Evolutionary conservation across 2,888 invertebrate genomes (phyloP), one percentile per base, ranked within the genome.

Genomic region (Oxystoma pomonae): DNA sequence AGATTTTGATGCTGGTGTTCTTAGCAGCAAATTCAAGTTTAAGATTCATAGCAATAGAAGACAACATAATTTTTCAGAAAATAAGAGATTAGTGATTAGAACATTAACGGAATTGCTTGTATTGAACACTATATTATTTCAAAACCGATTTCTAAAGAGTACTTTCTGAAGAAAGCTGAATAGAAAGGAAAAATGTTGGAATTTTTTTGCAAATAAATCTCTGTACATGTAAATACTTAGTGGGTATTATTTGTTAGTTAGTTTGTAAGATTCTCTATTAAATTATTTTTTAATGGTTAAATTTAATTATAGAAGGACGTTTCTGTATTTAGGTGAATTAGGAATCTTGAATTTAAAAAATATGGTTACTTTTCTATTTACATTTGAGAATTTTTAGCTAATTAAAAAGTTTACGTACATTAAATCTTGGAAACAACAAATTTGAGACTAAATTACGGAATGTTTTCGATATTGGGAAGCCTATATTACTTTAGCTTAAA

Each of bases 51-150:
- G 69, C 70, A n/a, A 69, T 79, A 16, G 76, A 75, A 63, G 75
- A 76, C 62, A 79, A n/a, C n/a, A n/a, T n/a, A n/a, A n/a, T n/a
- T n/a, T n/a, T n/a, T n/a, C n/a, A n/a, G n/a, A n/a, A n/a, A n/a
- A n/a, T n/a, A n/a, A n/a, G n/a, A n/a, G n/a, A n/a, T n/a, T n/a
- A n/a, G n/a, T n/a, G n/a, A 76, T 20, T 75, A 74, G 56, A 79
- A 79, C 66, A 71, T 79, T 57, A 73, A 75, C 55, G 78, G 78
- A 0, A 74, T 78, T 55, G 77, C 75, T 53, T 79, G 79, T 62
- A 72, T 73, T 5, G 72, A 76, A 57, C 68, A 69, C 18, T 66
- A 59, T 55, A 58, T 60, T n/a, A 57, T 75, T 2, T 65, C 51
- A 9, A 66, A 69, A 2, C 64, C 65, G 20, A 67, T 75, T 49